These are phyloP conservation scores for Lasioglossum pauxillum DNA, from an alignment of 2,888 invertebrate genomes.

Conservation along the genomic window DNA sequence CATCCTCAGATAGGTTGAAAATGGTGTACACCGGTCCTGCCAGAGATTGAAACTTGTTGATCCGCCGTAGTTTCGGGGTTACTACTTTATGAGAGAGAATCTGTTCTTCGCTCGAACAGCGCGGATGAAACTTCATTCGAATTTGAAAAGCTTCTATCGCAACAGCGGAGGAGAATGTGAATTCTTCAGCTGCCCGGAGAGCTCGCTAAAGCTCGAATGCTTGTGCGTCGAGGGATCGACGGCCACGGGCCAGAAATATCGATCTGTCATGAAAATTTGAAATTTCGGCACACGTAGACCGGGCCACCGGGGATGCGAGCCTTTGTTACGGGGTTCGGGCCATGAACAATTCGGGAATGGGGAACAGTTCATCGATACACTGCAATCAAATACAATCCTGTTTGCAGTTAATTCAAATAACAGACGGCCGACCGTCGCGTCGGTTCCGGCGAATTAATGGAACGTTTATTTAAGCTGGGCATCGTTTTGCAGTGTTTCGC, in stretches of 20 bases:
- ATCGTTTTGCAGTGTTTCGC: conserved; percentile 27
- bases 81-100: not conserved
- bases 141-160: not conserved
- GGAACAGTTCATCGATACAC: conserved; percentile 19
- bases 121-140: not conserved
- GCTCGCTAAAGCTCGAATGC: not conserved
- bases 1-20: not conserved
- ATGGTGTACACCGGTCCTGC: not conserved
- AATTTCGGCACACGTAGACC: not conserved
- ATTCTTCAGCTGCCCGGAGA: not conserved
- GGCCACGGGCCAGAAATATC: not conserved
- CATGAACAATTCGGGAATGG: not conserved
- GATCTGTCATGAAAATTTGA: not conserved
- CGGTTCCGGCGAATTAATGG: conserved; percentile 8
- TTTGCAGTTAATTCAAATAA: conserved; percentile 29
- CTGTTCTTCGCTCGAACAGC: not conserved
- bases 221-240: not conserved
- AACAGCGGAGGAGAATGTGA: not conserved
- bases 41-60: not conserved
- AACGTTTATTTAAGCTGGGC: conserved; percentile 15
- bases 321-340: not conserved
- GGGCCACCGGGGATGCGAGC: not conserved
- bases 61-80: not conserved
- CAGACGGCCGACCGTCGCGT: not conserved
- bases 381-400: conserved; percentile 18